A percentile compares a stretch with the other conserved stretches of the same genome.
These are phyloP conservation scores for Blastobasis lacticolella DNA, from an alignment of 2,888 invertebrate species.

Conservation along the genomic window DNA sequence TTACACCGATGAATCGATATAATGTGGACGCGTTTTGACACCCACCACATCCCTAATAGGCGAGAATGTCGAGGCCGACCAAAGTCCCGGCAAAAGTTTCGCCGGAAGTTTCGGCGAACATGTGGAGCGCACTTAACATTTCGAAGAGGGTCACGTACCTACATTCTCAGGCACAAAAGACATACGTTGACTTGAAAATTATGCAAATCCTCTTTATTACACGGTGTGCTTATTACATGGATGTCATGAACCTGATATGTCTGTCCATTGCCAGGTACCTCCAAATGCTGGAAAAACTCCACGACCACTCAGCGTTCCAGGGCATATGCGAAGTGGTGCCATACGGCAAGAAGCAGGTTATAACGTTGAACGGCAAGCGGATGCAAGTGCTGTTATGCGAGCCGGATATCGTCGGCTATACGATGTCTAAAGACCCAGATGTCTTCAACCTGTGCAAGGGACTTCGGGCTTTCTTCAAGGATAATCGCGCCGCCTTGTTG, in stretches of 20 bases:
- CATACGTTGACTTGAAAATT: too few species aligned
- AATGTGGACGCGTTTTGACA: too few species aligned
- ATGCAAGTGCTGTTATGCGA: conserved; percentile 60
- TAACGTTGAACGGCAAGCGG: conserved; percentile 49
- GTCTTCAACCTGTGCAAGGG: conserved; percentile 70
- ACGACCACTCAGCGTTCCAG: conserved; percentile 61
- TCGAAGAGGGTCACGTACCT: too few species aligned
- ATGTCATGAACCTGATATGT: not conserved
- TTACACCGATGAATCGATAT: too few species aligned
- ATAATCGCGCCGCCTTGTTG: conserved; percentile 68
- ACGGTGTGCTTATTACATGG: too few species aligned
- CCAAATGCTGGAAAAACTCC: conserved; percentile 57
- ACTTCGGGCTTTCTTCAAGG: conserved; percentile 69
- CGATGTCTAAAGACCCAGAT: conserved; percentile 60
- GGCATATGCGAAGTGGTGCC: conserved; percentile 65
- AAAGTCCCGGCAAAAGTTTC: too few species aligned
- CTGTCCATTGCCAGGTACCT: conserved; percentile 37
- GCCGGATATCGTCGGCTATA: conserved; percentile 63
- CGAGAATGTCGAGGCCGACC: too few species aligned
- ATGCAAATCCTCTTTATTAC: too few species aligned
- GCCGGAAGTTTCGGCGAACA: too few species aligned
- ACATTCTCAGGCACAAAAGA: too few species aligned
- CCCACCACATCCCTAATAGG: too few species aligned
- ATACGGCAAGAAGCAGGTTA: conserved; percentile 56
- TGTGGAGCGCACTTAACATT: too few species aligned